Percentiles rank a stretch among this genome's conserved stretches.
These are phyloP conservation scores for Takifugu bimaculatus DNA, from an alignment of 2,113 vertebrate genomes.

Conservation along the genomic window DNA sequence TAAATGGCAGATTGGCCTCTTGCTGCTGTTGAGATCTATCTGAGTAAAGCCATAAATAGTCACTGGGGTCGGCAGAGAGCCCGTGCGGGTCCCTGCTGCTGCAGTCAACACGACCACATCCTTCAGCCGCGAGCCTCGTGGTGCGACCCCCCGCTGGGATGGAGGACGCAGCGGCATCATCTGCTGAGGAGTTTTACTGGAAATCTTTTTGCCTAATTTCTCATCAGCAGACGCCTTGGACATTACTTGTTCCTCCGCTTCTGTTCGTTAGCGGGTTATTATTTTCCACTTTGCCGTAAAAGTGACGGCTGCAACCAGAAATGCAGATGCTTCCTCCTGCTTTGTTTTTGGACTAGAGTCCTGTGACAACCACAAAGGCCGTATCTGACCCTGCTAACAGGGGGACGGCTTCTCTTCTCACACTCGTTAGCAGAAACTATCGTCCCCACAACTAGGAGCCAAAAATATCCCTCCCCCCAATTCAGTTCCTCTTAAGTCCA, in stretches of 20 bases:
- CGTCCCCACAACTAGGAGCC: constrained; percentile 23
- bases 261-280: not conserved
- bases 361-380: not conserved
- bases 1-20: too few relatives aligned
- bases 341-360: too few relatives aligned
- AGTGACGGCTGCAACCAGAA: not conserved
- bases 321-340: not conserved
- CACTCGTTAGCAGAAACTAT: constrained; percentile 6
- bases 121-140: not conserved
- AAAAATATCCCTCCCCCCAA: constrained; percentile 62
- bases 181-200: not conserved
- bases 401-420: not conserved
- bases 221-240: not conserved
- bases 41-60: too few relatives aligned
- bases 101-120: too few relatives aligned
- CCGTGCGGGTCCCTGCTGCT: too few relatives aligned
- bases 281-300: not conserved
- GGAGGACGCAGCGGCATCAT: not conserved
- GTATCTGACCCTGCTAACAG: not conserved
- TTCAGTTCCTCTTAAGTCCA: constrained; percentile 35
- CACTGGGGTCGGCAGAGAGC: too few relatives aligned
- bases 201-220: constrained; percentile 1
- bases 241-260: constrained; percentile 2
- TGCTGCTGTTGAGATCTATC: too few relatives aligned
- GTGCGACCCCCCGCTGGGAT: not conserved